Evolutionary conservation across 2,888 invertebrate species (phyloP), one percentile per base, ranked within the genome.

Genomic region (Argynnis bischoffii): DNA sequence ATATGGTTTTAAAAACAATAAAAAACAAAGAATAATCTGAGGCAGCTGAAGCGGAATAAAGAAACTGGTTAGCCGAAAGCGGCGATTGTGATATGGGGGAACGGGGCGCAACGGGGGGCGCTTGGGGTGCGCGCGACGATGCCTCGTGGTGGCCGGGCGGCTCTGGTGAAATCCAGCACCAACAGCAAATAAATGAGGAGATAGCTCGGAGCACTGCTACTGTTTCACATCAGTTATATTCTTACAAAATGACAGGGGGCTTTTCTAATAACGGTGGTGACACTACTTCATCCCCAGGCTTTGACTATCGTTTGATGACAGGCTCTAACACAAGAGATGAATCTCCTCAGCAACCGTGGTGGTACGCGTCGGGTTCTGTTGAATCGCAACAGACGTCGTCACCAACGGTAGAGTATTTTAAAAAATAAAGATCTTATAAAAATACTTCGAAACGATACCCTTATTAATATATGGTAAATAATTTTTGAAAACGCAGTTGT

Each of bases 201-300:
- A 89, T 91, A 59, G 90, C 92, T 53, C 84, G 90, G 74, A 91
- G 89, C 72, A 90, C 90, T 69, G 89, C 90, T 31, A 83, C 90
- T 66, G 81, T 93, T 73, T 91, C 93, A 80, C 96, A 96, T 84
- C 96, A 96, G 88, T 93, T 96, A 78, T 97, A 96, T 86, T 95
- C 95, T 73, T 97, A 97, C 88, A 97, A 97, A 94, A 96, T 97
- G 96, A 95, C 96, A 81, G 95, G 96, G 86, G 96, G 96, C 86
- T 96, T 97, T 93, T 95, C 96, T 80, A 90, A 95, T 94, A 88
- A 95, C 94, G 90, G 93, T 91, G 82, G 94, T 90, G 92, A 95
- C 93, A 88, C 59, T 35, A 66, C 93, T 87, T 93, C 95, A 70
- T 94, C 94, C 74, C 94, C 94, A 74, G 95, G 94, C 81, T 96